These are phyloP conservation scores for Drosophila sulfurigaster DNA, from an alignment of 1,140 invertebrate genomes.

Conservation along the genomic window DNA sequence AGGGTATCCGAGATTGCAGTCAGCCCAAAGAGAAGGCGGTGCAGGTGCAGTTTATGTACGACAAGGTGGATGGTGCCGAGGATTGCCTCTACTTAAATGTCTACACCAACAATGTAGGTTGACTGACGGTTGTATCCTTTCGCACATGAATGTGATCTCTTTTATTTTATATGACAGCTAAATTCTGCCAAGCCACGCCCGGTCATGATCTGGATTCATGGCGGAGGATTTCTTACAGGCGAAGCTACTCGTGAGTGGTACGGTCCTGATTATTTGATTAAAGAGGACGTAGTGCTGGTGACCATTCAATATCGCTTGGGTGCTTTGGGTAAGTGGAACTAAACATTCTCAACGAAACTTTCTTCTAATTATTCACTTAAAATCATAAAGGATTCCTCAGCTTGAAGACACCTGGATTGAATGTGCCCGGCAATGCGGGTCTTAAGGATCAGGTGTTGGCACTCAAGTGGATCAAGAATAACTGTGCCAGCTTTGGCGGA, in stretches of 20 bases:
- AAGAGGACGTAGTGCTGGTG: slow-evolving; percentile 85
- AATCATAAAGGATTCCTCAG: slow-evolving; percentile 70
- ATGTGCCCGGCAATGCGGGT: slow-evolving; percentile 87
- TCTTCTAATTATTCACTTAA: not conserved
- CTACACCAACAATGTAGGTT: slow-evolving; percentile 88
- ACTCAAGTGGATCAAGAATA: slow-evolving; percentile 88
- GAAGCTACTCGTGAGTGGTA: slow-evolving; percentile 75
- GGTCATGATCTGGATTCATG: slow-evolving; percentile 87
- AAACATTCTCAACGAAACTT: no score
- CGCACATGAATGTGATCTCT: not conserved
- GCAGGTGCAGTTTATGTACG: slow-evolving; percentile 74
- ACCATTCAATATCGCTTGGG: slow-evolving; percentile 86
- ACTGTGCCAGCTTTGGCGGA: slow-evolving; percentile 87
- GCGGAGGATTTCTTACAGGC: slow-evolving; percentile 88
- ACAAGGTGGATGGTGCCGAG: slow-evolving; percentile 86
- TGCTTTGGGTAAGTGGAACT: slow-evolving; percentile 84
- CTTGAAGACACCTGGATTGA: slow-evolving; percentile 66
- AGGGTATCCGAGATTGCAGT: slow-evolving; percentile 65
- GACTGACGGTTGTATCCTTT: not conserved
- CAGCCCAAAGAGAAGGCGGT: slow-evolving; percentile 84
- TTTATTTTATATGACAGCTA: slow-evolving; percentile 45
- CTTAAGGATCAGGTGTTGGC: slow-evolving; percentile 89
- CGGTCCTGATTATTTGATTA: slow-evolving; percentile 87
- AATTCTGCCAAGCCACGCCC: slow-evolving; percentile 69
- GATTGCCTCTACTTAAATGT: slow-evolving; percentile 91